These are phyloP conservation scores for Callyntrura sp. DNA, from an alignment of 2,888 invertebrate species.

Conservation along the genomic window DNA sequence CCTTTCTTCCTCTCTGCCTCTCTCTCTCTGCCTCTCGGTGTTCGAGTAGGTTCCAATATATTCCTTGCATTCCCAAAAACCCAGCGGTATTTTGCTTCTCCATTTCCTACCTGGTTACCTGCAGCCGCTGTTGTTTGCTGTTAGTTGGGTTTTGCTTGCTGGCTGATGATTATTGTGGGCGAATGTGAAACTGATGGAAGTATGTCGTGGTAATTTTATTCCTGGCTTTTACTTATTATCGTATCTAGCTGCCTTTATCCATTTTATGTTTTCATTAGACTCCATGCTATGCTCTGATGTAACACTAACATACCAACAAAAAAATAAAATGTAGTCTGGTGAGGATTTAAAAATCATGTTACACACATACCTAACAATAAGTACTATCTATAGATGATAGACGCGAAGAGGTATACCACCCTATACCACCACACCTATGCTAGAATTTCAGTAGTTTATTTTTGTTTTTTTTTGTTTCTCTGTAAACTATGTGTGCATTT, in stretches of 20 bases:
- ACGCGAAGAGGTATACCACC: not conserved
- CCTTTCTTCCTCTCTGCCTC: not conserved
- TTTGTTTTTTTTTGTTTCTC: not conserved
- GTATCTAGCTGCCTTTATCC: not conserved
- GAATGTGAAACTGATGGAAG: slow-evolving; percentile 37
- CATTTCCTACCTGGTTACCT: not conserved
- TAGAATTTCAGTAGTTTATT: not conserved
- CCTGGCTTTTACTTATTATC: not conserved
- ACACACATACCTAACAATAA: no score
- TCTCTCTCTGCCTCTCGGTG: no score
- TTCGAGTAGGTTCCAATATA: not conserved
- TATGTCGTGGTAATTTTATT: slow-evolving; percentile 35
- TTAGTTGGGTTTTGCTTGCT: not conserved
- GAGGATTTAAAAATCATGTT: not conserved
- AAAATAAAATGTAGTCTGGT: not conserved
- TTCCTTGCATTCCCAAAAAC: slow-evolving; percentile 16
- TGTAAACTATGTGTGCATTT: not conserved
- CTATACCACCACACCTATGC: not conserved
- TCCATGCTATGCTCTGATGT: not conserved
- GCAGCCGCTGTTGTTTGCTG: not conserved
- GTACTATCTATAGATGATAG: no score
- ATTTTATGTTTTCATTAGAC: slow-evolving; percentile 6
- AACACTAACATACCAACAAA: not conserved
- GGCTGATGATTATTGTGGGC: not conserved
- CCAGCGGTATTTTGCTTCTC: not conserved